phyloP scores from a whole-genome alignment of 2,797 vertebrate genomes.

The Fringilla coelebs region DNA sequence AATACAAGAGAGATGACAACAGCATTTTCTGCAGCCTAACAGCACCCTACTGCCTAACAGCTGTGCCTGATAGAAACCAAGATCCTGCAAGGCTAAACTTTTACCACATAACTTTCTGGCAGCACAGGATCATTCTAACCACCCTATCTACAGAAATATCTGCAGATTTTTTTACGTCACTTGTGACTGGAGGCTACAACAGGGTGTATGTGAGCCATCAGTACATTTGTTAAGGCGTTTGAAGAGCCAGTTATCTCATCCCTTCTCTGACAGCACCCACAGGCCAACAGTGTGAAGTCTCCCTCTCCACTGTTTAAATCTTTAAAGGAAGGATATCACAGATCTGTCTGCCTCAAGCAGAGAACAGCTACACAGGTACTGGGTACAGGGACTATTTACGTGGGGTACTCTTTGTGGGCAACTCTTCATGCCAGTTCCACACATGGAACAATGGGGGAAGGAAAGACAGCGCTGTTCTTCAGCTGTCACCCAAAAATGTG shows the following conservation, averaged over 20 bases:
- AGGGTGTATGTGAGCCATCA: neutral
- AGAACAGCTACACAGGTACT: neutral
- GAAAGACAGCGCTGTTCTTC: neutral
- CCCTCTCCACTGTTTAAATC: neutral
- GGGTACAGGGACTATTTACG: neutral
- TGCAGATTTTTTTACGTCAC: neutral
- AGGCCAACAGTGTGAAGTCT: neutral
- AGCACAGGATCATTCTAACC: neutral
- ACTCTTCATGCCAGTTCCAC: neutral
- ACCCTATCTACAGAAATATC: neutral
- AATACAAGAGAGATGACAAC: neutral
- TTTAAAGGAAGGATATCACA: neutral
- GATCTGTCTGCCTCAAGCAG: neutral
- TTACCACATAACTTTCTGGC: neutral
- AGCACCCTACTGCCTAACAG: neutral
- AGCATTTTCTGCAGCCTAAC: neutral
- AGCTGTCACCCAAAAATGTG: neutral
- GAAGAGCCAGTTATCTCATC: neutral
- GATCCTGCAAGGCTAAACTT: neutral
- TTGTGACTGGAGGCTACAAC: neutral
- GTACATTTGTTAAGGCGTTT: neutral
- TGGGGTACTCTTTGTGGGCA: neutral
- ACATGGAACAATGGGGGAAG: neutral
- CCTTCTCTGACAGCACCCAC: neutral
- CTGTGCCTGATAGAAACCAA: neutral